Conservation (phyloP, 2,113 vertebrate genomes). For the Pristiophorus japonicus region DNA sequence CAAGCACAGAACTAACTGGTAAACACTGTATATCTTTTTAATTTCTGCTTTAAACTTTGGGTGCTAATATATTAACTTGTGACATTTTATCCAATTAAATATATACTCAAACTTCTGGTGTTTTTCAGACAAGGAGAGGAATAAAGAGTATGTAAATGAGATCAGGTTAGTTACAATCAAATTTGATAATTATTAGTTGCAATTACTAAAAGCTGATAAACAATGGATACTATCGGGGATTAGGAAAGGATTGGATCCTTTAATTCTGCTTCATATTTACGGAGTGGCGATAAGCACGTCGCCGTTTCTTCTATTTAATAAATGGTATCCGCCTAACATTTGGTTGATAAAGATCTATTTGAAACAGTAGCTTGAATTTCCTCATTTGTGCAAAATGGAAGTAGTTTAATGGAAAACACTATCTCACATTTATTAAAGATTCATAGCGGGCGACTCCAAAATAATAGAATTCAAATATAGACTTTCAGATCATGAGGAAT, state of each 20-base stretch:
- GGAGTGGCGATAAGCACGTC: not conserved
- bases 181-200: not conserved
- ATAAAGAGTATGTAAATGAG: not conserved
- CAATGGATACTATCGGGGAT: not conserved
- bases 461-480: conserved; percentile 8
- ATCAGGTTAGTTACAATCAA: not conserved
- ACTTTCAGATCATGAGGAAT: not conserved
- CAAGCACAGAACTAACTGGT: too few species aligned
- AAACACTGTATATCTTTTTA: too few species aligned
- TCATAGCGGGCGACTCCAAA: not conserved
- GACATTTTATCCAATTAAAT: not conserved
- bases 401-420: not conserved
- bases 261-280: not conserved
- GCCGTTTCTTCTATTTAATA: not conserved
- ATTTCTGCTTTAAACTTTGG: not conserved
- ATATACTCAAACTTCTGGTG: not conserved
- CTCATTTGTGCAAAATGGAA: not conserved
- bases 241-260: not conserved
- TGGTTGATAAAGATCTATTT: not conserved
- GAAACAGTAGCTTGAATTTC: not conserved
- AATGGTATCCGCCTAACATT: not conserved
- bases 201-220: not conserved
- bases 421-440: not conserved
- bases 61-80: not conserved
- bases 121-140: not conserved